These are phyloP conservation scores for Platerodrilus igneus DNA, from an alignment of 2,888 invertebrate species.

Conservation along the genomic window DNA sequence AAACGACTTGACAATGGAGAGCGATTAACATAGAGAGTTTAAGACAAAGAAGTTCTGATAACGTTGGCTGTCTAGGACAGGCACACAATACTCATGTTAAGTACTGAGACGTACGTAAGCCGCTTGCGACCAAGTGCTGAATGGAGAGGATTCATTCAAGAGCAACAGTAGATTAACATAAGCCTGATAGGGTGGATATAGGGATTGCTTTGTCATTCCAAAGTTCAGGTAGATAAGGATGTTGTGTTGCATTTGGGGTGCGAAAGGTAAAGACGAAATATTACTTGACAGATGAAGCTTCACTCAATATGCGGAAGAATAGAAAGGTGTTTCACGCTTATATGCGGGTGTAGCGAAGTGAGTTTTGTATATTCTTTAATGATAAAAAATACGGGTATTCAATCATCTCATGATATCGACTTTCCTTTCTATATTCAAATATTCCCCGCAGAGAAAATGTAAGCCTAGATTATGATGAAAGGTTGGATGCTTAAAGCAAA, in stretches of 20 bases:
- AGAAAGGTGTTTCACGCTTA: slow-evolving; percentile 16
- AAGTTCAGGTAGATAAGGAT: slow-evolving; percentile 24
- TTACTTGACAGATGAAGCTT: slow-evolving; percentile 19
- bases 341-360: slow-evolving; percentile 11
- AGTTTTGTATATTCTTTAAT: not conserved
- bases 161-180: slow-evolving; percentile 34
- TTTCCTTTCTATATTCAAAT: too few species aligned
- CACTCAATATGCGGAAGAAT: slow-evolving; percentile 11
- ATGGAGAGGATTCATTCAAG: slow-evolving; percentile 35
- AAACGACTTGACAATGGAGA: slow-evolving; percentile 41
- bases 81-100: slow-evolving; percentile 44
- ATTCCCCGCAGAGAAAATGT: too few species aligned
- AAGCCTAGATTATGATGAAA: too few species aligned
- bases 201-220: slow-evolving; percentile 23
- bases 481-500: too few species aligned
- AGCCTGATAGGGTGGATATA: slow-evolving; percentile 22
- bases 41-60: slow-evolving; percentile 45
- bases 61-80: slow-evolving; percentile 45
- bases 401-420: slow-evolving; percentile 14
- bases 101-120: slow-evolving; percentile 41
- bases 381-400: slow-evolving; percentile 16
- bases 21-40: slow-evolving; percentile 45
- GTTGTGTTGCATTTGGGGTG: slow-evolving; percentile 23
- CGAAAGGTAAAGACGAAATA: slow-evolving; percentile 22
- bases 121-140: slow-evolving; percentile 32